Evolutionary conservation across 2,113 vertebrate species (phyloP).

Genomic region (Dipodomys spectabilis): DNA sequence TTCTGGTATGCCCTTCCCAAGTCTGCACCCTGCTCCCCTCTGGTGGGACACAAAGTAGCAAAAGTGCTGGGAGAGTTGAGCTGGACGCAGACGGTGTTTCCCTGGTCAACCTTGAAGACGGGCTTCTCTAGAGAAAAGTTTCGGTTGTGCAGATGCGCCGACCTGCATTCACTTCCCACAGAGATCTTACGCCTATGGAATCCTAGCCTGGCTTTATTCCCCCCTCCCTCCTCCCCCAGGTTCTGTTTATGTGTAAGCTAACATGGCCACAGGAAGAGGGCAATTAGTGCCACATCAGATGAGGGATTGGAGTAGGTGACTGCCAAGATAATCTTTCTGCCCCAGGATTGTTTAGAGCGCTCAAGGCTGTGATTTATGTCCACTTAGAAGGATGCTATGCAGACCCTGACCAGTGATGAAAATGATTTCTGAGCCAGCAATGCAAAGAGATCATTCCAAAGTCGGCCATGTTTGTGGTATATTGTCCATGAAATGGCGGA

Average conservation of each 20-base stretch:
- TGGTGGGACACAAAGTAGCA: neutral
- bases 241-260: constrained; percentile 19
- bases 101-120: neutral
- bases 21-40: neutral
- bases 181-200: neutral
- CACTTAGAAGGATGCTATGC: constrained; percentile 23
- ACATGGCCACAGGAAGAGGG: neutral
- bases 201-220: neutral
- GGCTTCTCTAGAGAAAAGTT: constrained; percentile 1
- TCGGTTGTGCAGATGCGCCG: neutral
- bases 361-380: constrained; percentile 54
- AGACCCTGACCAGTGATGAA: constrained; percentile 59
- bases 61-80: neutral
- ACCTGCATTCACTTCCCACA: neutral
- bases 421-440: constrained; percentile 63
- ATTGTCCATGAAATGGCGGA: constrained; percentile 70
- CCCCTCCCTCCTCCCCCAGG: neutral
- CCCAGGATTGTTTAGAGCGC: neutral
- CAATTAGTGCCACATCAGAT: constrained; percentile 38
- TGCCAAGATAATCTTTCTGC: constrained; percentile 52
- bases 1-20: neutral
- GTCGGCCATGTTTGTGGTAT: constrained; percentile 58
- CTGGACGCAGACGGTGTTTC: neutral
- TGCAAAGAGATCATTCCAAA: constrained; percentile 48
- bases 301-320: constrained; percentile 41